Percentiles rank a stretch among this genome's conserved stretches.
Evolutionary conservation across 2,797 vertebrate genomes (phyloP).

Genomic region (Leucoraja ocellata): DNA sequence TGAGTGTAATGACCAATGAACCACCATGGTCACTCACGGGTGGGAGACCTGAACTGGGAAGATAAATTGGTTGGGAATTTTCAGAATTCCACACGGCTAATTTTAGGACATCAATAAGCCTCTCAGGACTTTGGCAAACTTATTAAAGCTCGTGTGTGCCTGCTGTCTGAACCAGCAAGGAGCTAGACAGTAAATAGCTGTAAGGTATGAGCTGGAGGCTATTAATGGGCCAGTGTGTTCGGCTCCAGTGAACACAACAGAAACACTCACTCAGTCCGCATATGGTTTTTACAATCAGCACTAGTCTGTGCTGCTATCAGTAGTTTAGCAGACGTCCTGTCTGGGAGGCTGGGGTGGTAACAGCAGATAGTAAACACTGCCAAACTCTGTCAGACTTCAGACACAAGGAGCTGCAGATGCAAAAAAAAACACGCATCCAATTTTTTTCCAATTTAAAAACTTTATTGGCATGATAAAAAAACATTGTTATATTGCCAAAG

Average conservation of each 20-base stretch:
- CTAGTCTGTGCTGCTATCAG: neutral
- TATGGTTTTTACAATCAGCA: neutral
- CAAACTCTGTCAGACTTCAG: neutral
- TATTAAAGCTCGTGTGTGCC: neutral
- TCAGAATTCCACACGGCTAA: neutral
- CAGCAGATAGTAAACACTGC: neutral
- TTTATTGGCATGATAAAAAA: too few species aligned
- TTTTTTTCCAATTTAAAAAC: too few species aligned
- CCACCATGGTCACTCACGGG: neutral
- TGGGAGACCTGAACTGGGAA: neutral
- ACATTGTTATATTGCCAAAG: too few species aligned
- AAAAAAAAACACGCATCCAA: too few species aligned
- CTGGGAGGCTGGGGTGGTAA: neutral
- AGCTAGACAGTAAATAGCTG: slow-evolving; percentile 15
- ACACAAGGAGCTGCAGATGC: too few species aligned
- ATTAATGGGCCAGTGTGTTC: neutral
- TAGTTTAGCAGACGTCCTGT: neutral
- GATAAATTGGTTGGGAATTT: neutral
- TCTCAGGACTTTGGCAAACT: neutral
- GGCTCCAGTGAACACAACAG: neutral
- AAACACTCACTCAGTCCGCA: neutral
- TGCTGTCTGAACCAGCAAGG: neutral
- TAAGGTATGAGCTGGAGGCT: neutral
- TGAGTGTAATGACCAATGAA: too few species aligned
- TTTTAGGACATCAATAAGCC: neutral